phyloP scores from a whole-genome alignment of 2,888 invertebrate species.

The Scaptomyza polygonia region DNA sequence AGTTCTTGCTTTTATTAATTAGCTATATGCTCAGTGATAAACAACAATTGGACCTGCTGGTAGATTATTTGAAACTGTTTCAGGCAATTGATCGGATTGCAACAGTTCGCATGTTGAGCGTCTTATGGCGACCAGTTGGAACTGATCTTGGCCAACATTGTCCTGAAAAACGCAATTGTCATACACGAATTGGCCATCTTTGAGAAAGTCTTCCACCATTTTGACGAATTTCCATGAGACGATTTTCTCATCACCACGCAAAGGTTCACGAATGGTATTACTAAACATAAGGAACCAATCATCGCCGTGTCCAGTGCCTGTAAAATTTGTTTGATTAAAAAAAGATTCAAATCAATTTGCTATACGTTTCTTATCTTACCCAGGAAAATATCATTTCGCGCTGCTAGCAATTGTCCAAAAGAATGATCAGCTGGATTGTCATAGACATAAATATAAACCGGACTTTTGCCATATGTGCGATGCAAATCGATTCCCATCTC shows the following conservation, averaged over 20 bases:
- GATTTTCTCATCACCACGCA: constrained; percentile 45
- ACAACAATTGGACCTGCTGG: not conserved
- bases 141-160: constrained; percentile 57
- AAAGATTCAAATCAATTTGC: not conserved
- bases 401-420: constrained; percentile 57
- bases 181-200: constrained; percentile 44
- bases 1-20: not conserved
- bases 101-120: constrained; percentile 15
- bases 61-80: not conserved
- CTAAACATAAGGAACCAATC: constrained; percentile 51
- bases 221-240: constrained; percentile 63
- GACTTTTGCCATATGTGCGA: constrained; percentile 18
- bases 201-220: constrained; percentile 71
- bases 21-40: not conserved
- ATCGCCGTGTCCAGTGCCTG: constrained; percentile 74
- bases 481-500: constrained; percentile 86
- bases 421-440: constrained; percentile 43
- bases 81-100: constrained; percentile 1
- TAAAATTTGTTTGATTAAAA: not conserved
- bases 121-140: constrained; percentile 10
- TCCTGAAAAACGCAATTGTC: constrained; percentile 64
- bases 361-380: constrained; percentile 84
- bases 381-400: constrained; percentile 82
- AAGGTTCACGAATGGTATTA: not conserved
- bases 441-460: constrained; percentile 85